Percentiles rank a stretch among this genome's conserved stretches.
Conservation (phyloP, 2,797 vertebrate genomes). For the Eutrigla gurnardus region DNA sequence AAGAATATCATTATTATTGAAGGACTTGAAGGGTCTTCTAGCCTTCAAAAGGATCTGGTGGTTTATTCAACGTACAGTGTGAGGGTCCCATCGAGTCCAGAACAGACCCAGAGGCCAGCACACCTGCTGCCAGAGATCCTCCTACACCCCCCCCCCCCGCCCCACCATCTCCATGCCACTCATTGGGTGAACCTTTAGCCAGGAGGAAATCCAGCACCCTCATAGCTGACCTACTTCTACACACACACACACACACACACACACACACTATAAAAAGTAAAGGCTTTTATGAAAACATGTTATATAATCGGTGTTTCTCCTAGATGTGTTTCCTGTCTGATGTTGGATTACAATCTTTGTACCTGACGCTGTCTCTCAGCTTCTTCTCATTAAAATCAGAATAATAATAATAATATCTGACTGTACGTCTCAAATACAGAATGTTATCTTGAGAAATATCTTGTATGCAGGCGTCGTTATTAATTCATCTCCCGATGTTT, state of each 20-base stretch:
- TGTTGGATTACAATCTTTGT: background rate
- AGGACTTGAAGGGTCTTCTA: slow-evolving; percentile 12
- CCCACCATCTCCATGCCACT: slow-evolving; percentile 25
- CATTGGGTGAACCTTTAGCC: slow-evolving; percentile 67
- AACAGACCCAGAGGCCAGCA: slow-evolving; percentile 44
- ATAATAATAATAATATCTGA: background rate
- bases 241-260: too few relatives aligned
- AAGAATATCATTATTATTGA: background rate
- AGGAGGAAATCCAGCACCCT: slow-evolving; percentile 75
- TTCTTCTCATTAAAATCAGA: too few relatives aligned
- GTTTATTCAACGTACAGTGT: slow-evolving; percentile 3
- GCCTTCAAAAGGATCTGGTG: background rate
- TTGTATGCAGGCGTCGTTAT: background rate
- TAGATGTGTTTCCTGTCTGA: background rate
- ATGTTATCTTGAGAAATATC: background rate
- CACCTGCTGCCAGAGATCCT: slow-evolving; percentile 53
- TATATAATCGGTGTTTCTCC: slow-evolving; percentile 13
- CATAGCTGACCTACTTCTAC: slow-evolving; percentile 79
- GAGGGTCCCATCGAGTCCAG: slow-evolving; percentile 52
- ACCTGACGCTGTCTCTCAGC: background rate
- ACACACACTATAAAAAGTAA: slow-evolving; percentile 32
- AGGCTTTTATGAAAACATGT: slow-evolving; percentile 17
- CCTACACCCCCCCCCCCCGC: slow-evolving; percentile 36
- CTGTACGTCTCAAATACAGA: background rate
- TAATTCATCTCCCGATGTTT: background rate